These are phyloP conservation scores for Brachionus calyciflorus DNA, from an alignment of 1,140 invertebrate genomes.

Conservation along the genomic window DNA sequence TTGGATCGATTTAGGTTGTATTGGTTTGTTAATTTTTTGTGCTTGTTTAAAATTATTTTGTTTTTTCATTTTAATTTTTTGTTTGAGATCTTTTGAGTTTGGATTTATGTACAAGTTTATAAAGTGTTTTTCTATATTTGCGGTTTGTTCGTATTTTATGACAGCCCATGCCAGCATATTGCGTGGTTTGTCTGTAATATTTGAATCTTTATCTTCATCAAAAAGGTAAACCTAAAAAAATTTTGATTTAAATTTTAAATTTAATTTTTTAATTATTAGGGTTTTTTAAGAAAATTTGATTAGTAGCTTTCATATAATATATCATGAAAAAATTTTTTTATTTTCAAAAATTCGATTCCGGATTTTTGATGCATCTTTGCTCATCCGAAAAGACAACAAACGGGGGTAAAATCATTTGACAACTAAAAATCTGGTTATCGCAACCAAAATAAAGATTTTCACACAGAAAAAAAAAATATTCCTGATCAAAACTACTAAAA, in stretches of 20 bases:
- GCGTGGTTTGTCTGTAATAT: not conserved
- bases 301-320: too few relatives aligned
- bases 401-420: too few relatives aligned
- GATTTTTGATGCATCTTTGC: too few relatives aligned
- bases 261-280: not conserved
- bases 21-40: not conserved
- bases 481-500: too few relatives aligned
- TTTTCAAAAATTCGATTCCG: too few relatives aligned
- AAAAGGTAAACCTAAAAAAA: not conserved
- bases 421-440: too few relatives aligned
- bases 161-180: not conserved
- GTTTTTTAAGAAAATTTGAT: too few relatives aligned
- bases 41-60: not conserved
- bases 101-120: slow-evolving; percentile 22
- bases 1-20: not conserved
- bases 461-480: too few relatives aligned
- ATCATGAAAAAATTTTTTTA: too few relatives aligned
- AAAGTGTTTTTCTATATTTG: not conserved
- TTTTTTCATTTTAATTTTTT: not conserved
- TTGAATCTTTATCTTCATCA: not conserved
- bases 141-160: not conserved
- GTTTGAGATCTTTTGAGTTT: slow-evolving; percentile 1
- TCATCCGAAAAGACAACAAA: too few relatives aligned
- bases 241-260: not conserved
- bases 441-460: too few relatives aligned